Base-by-base conservation (phyloP, 2,113 vertebrate species). In the Gasterosteus aculeatus region DNA sequence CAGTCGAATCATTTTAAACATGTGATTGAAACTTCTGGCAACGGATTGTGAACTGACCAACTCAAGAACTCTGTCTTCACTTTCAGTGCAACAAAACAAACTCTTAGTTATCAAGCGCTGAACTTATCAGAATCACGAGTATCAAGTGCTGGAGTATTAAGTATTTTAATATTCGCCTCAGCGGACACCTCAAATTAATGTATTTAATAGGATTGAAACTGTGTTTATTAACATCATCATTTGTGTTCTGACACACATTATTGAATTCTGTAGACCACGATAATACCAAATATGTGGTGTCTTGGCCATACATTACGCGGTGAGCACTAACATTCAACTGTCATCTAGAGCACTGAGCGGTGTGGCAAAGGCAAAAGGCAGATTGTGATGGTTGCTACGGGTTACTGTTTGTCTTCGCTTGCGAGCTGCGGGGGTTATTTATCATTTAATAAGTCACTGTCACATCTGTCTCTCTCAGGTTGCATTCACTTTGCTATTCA, bases 361-460 rank as follows among this genome's bases (percentile, higher is more conserved):
- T 31, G 8, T n/a, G 63, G 22, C 54, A 46, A 29, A 65, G 68
- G 69, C 66, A 70, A 68, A 81, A 58, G 54, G 60, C 59, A 69
- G 63, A 72, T n/a, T 77, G 44, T 31, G 70, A 66, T 57, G 60
- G 83, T 89, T 92, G 82, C 88, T 75, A 87, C 61, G 84, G 79
- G 86, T 84, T 89, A 85, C 90, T 62, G 73, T 88, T 80, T 82
- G 81, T 84, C 82, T 73, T 69, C 67, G 46, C 46, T 47, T 47
- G 85, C 73, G 60, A 65, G 63, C 64, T 76, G 79, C 49, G 65
- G 75, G 66, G 71, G 72, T 83, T 89, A 81, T 91, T 91, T 86
- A 68, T 91, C 81, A 89, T 88, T 87, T 81, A 78, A 88, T 90
- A 80, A 64, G 65, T 87, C 80, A 75, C 83, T 85, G 81, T 84